Percentiles rank a stretch among this genome's conserved stretches.
Evolutionary conservation across 37 sponge, comb jelly and placozoan species (phyloP).

Genomic region (Halichondria panicea): DNA sequence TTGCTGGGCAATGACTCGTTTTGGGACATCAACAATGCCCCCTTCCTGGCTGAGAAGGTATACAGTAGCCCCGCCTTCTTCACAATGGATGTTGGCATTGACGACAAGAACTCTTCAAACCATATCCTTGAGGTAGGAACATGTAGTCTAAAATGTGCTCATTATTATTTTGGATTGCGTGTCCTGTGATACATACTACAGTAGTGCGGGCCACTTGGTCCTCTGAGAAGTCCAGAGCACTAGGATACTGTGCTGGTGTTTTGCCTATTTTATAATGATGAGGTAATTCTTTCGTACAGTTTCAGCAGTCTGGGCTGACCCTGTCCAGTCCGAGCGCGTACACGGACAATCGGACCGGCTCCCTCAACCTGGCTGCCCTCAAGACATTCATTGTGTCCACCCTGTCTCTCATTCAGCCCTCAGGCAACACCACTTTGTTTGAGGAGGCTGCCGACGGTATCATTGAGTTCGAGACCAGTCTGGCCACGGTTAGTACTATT

Average conservation of each 20-base stretch:
- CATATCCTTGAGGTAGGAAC: conserved; percentile 31
- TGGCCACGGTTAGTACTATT: conserved; percentile 34
- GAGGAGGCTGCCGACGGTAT: conserved; percentile 19
- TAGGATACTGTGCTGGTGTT: too few species aligned
- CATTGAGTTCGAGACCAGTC: conserved; percentile 30
- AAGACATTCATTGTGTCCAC: not conserved
- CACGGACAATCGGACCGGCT: conserved; percentile 6
- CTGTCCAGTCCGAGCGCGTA: conserved; percentile 11
- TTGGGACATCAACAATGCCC: conserved; percentile 31
- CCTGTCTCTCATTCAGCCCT: conserved; percentile 10
- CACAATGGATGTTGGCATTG: conserved; percentile 25
- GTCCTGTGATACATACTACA: not conserved
- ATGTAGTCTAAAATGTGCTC: not conserved
- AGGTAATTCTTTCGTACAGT: not conserved
- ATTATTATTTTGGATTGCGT: not conserved
- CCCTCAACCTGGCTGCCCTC: not conserved
- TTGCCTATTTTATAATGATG: not conserved
- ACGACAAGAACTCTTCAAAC: conserved; percentile 41
- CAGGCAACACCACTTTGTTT: not conserved
- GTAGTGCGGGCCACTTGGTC: too few species aligned
- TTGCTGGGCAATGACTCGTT: not conserved
- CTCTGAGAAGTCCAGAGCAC: too few species aligned
- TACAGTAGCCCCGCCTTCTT: conserved; percentile 60
- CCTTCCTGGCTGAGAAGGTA: conserved; percentile 27
- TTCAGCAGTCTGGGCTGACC: conserved; percentile 4